Evolutionary conservation across 2,888 invertebrate species (phyloP).

Genomic region (Acleris sparsana): DNA sequence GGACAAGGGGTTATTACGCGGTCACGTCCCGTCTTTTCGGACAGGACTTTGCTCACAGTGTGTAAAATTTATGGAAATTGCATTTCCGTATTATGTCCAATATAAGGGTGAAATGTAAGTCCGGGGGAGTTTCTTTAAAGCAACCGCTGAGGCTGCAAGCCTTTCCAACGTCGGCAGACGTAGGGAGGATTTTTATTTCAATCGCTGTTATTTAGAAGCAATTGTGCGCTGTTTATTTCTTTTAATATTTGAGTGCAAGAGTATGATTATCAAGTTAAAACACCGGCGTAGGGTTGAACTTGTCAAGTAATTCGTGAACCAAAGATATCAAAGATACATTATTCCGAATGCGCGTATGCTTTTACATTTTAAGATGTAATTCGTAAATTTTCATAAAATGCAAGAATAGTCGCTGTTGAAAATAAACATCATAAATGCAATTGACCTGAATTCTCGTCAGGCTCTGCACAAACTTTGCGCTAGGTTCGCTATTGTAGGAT

Average conservation of each 20-base stretch:
- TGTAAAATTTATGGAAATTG: constrained; percentile 84
- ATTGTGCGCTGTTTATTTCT: constrained; percentile 14
- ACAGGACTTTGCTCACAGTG: constrained; percentile 73
- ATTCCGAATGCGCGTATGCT: no score
- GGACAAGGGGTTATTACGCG: constrained; percentile 50
- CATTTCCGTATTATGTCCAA: constrained; percentile 75
- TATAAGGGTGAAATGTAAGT: constrained; percentile 62
- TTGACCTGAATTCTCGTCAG: no score
- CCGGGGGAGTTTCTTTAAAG: constrained; percentile 50
- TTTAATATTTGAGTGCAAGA: no score
- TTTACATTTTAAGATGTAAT: no score
- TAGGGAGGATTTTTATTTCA: constrained; percentile 11
- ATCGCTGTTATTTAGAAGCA: constrained; percentile 16
- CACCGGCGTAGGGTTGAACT: no score
- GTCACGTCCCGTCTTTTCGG: constrained; percentile 78
- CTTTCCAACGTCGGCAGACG: constrained; percentile 31
- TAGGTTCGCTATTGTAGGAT: no score
- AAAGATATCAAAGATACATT: no score
- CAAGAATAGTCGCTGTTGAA: background rate
- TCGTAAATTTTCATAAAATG: no score
- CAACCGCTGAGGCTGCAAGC: constrained; percentile 43
- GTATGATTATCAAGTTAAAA: no score
- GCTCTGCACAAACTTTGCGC: no score
- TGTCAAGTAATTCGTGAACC: no score
- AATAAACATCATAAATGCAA: no score